Percentiles rank a stretch among this genome's conserved stretches.
Conservation (phyloP, 2,113 vertebrate species). For the Cephalopholis sonnerati region DNA sequence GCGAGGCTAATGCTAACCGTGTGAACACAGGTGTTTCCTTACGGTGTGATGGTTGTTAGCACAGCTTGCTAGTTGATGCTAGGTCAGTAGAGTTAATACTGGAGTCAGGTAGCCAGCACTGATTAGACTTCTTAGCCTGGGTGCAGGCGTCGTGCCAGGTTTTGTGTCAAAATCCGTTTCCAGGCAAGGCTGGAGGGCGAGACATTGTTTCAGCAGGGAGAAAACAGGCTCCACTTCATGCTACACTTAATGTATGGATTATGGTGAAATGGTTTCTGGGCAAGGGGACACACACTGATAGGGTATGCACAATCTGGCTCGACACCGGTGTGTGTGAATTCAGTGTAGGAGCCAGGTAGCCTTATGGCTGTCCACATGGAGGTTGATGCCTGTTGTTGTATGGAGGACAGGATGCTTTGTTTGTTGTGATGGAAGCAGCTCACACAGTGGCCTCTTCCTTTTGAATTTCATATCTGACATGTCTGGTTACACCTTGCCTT, state of each 20-base stretch:
- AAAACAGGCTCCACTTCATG: neutral
- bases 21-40: constrained; percentile 37
- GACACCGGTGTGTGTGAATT: neutral
- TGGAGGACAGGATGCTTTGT: neutral
- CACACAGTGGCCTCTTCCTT: neutral
- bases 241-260: neutral
- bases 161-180: neutral
- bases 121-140: neutral
- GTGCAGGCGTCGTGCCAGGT: constrained; percentile 6
- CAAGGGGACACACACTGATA: neutral
- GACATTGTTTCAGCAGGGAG: neutral
- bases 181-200: neutral
- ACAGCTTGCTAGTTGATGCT: constrained; percentile 45
- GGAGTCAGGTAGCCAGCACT: constrained; percentile 11
- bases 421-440: neutral
- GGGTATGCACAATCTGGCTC: neutral
- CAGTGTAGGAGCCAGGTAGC: neutral
- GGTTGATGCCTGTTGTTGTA: constrained; percentile 12
- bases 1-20: constrained; percentile 1
- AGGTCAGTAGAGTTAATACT: constrained; percentile 13
- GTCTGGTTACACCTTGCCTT: neutral
- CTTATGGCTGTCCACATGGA: neutral
- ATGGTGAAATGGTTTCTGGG: neutral
- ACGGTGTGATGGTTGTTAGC: constrained; percentile 31
- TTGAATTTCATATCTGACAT: neutral